Conservation (phyloP, 2,113 vertebrate genomes). For the Excalfactoria chinensis region DNA sequence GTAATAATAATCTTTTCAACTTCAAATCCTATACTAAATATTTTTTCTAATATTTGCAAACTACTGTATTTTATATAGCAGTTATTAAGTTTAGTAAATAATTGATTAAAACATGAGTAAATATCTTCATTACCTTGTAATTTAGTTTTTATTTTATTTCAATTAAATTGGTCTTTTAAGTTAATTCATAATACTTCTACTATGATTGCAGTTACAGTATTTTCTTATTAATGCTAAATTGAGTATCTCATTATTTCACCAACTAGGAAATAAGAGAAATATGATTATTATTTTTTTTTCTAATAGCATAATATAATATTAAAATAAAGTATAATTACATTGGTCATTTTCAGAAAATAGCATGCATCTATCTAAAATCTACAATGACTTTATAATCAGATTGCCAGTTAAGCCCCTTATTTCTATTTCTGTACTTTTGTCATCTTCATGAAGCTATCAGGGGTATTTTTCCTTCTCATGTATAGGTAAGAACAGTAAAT, state of each 20-base stretch:
- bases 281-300: background rate
- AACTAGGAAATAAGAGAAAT: background rate
- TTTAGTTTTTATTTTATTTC: background rate
- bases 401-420: background rate
- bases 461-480: background rate
- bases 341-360: background rate
- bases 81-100: background rate
- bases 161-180: background rate
- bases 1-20: background rate
- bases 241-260: background rate
- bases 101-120: background rate
- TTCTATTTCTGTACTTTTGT: background rate
- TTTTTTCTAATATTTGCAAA: background rate
- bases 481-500: background rate
- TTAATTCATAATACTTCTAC: background rate
- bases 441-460: background rate
- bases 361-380: background rate
- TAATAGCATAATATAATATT: background rate
- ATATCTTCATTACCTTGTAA: background rate
- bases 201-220: background rate
- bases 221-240: background rate
- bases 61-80: background rate
- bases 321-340: background rate
- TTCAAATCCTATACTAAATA: background rate
- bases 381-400: background rate